Evolutionary conservation across 2,113 vertebrate genomes (phyloP).

Genomic region (Neogale vison): DNA sequence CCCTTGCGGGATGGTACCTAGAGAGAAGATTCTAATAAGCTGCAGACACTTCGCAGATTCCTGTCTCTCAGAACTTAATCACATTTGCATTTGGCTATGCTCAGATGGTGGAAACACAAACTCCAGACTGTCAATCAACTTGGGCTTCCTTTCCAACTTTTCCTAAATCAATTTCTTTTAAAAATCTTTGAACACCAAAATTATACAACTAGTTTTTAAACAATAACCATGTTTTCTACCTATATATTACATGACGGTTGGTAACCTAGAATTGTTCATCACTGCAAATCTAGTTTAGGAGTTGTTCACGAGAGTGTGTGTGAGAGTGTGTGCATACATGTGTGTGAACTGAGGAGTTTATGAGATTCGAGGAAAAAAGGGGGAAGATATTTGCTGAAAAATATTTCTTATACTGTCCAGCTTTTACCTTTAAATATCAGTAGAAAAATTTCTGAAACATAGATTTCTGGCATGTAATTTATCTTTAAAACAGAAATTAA

Average conservation of each 20-base stretch:
- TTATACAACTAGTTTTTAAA: conserved; percentile 59
- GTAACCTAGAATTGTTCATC: conserved; percentile 55
- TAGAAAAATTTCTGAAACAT: conserved; percentile 65
- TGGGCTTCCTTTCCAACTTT: conserved; percentile 77
- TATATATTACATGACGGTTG: neutral
- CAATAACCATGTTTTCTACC: conserved; percentile 47
- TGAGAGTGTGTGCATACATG: neutral
- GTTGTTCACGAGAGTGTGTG: neutral
- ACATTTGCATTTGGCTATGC: conserved; percentile 79
- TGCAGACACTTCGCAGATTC: conserved; percentile 69
- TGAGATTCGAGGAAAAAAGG: conserved; percentile 38
- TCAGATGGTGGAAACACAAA: conserved; percentile 76
- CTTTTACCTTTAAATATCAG: conserved; percentile 75
- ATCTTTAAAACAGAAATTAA: conserved; percentile 81
- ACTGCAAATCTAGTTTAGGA: conserved; percentile 30
- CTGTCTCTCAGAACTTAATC: conserved; percentile 78
- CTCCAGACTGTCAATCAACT: conserved; percentile 80
- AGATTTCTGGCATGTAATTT: conserved; percentile 78
- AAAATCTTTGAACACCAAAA: conserved; percentile 64
- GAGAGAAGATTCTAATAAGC: conserved; percentile 65
- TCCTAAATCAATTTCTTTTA: conserved; percentile 73
- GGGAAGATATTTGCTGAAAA: conserved; percentile 60
- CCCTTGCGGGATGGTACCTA: conserved; percentile 33
- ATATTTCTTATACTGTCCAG: conserved; percentile 72
- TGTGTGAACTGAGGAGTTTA: conserved; percentile 20